Base-by-base conservation (phyloP, 2,888 invertebrate genomes). In the Leucozona laternaria region DNA sequence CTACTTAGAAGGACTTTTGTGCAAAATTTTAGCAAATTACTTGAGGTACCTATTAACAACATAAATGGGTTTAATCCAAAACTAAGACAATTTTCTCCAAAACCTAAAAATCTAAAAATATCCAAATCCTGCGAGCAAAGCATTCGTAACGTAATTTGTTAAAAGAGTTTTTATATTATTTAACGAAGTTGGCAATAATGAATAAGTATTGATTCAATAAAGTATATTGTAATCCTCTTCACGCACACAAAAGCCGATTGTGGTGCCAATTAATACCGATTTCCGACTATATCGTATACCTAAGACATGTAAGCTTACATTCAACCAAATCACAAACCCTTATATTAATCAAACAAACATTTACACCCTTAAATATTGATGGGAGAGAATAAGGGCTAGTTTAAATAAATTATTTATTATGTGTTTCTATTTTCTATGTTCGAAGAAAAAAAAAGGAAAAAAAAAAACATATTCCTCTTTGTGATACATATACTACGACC, bases 341-440 rank as follows among this genome's bases (percentile, higher is more conserved):
- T 60, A 60, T 60, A 60, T 60, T 40, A 60, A 60, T 60, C 60
- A 60, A 60, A 60, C 40, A 60, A 60, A 60, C 60, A 40, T 60
- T 60, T 60, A 60, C 60, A 60, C 60, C 20, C 40, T 22, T 60
- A 40, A 60, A 40, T 37, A 60, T 60, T 40, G 60, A 60, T 40
- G 37, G n/a, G 60, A 1, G 2, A 4, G 17, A 40, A 60, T 37
- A 60, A 60, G 37, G 60, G 37, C 60, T 40, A 60, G 60, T 60
- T 37, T 60, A 60, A 60, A 60, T 57, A 57, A 57, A 57, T 57
- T 57, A 57, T 34, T 17, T 31, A 31, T 25, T 31, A 31, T 57
- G 28, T 55, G 53, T 28, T 28, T 28, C 53, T 25, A 13, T 17
- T 8, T 25, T 53, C 25, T 25, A 17, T 57, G 34, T 34, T 20